Conservation (phyloP, 64 coral and sea anemone species). For the Montipora cactus region DNA sequence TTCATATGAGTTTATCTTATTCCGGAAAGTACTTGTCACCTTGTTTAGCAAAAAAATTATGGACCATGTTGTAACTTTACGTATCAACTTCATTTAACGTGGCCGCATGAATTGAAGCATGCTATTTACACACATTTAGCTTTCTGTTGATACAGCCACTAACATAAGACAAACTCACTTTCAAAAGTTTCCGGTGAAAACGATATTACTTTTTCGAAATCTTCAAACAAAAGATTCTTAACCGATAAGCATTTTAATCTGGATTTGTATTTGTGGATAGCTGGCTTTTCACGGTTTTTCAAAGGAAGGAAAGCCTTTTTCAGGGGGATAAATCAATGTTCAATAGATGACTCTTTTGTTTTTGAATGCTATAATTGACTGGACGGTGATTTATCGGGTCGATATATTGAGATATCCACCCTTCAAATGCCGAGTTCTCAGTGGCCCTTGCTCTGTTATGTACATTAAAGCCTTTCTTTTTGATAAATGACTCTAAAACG, state of each 20-base stretch:
- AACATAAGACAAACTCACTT: not conserved
- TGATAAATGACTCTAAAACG: too few relatives aligned
- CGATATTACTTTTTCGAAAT: not conserved
- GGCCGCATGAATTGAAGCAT: not conserved
- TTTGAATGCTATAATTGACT: too few relatives aligned
- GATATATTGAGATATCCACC: too few relatives aligned
- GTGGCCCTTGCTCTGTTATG: too few relatives aligned
- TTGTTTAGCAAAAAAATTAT: constrained; percentile 1
- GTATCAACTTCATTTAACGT: not conserved
- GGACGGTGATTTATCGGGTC: too few relatives aligned
- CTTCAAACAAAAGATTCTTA: not conserved
- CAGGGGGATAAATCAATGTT: too few relatives aligned
- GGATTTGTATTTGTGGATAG: not conserved
- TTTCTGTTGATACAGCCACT: constrained; percentile 6
- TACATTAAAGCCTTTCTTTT: too few relatives aligned
- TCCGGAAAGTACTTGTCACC: not conserved
- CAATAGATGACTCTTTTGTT: too few relatives aligned
- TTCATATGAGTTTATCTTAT: not conserved
- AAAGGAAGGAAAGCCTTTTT: too few relatives aligned
- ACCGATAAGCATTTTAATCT: not conserved
- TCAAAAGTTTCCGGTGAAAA: not conserved
- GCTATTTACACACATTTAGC: constrained; percentile 4
- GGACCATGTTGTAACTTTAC: not conserved
- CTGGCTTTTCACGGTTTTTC: too few relatives aligned
- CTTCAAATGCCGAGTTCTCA: too few relatives aligned